Base-by-base conservation (phyloP, 1,140 invertebrate species). In the Leguminivora glycinivorella region DNA sequence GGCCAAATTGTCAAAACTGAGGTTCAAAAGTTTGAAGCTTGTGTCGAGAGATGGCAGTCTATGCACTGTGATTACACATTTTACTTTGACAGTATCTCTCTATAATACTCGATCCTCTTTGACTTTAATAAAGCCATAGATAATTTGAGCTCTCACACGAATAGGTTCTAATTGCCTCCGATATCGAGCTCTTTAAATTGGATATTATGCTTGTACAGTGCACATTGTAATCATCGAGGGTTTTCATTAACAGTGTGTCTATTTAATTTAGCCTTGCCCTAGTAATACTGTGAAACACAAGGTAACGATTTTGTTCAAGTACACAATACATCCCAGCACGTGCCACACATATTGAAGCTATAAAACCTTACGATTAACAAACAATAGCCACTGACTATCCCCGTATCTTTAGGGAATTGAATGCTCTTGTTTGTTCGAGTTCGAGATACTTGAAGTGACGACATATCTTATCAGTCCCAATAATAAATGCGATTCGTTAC, bases 401-500 rank as follows among this genome's bases (percentile, higher is more conserved):
- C 72, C 47, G 25, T 66, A 58, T 60, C 73, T 63, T 60, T 72
- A 73, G 75, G 71, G 71, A 69, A 67, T 31, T 63, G 58, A 34
- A 76, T 52, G 71, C 52, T 72, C 40, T 60, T 74, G 31, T 34
- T 26, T 67, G 38, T 60, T 58, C 14, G 67, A 60, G 73, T 67
- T 74, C 31, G 56, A 63, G 74, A 77, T 78, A 77, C 72, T 81
- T 90, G 84, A 87, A 89, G 83, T 83, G 77, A 73, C 72, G 52
- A 56, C 73, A 69, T 88, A 89, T 89, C 85, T 90, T 90, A 90
- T 90, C 84, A 75, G 63, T 69, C 72, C 47, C 52, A 84, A 82
- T 82, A 83, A 83, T 82, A 83, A 83, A 84, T 63, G 14, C 73
- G 78, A 75, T 82, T 79, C 77, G 69, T 76, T 68, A 74, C 6